These are phyloP conservation scores for Branchellion lobata DNA, from an alignment of 2,888 invertebrate genomes.

Conservation along the genomic window DNA sequence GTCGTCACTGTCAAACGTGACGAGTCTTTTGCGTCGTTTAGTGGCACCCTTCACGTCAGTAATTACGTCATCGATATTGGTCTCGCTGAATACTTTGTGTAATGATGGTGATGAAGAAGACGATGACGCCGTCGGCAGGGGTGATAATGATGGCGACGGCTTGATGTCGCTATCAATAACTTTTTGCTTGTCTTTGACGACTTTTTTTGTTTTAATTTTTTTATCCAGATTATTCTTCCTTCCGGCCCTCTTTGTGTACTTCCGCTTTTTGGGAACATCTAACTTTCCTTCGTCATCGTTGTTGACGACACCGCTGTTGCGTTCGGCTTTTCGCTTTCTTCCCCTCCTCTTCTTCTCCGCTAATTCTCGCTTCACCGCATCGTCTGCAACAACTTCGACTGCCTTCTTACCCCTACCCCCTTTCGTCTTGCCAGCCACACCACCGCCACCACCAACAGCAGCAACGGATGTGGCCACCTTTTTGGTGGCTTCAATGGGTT, in stretches of 20 bases:
- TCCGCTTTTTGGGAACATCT: constrained; percentile 9
- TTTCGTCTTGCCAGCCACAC: background rate
- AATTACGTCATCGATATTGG: background rate
- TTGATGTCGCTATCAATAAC: background rate
- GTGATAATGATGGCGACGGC: background rate
- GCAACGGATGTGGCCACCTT: background rate
- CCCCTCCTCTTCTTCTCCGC: constrained; percentile 32
- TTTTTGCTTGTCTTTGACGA: no score
- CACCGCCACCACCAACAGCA: background rate
- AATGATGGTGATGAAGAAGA: constrained; percentile 2
- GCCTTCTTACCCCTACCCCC: background rate
- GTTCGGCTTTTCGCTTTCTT: constrained; percentile 23
- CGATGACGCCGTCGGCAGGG: background rate
- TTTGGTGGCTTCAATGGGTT: background rate
- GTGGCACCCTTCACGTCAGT: background rate
- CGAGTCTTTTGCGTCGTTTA: background rate
- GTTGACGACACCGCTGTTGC: background rate
- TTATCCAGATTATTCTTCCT: background rate
- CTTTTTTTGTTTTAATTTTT: background rate
- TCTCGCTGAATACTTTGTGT: background rate
- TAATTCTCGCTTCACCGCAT: background rate
- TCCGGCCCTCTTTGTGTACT: constrained; percentile 16
- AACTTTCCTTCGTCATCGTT: background rate
- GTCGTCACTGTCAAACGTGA: background rate
- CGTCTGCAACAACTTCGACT: background rate